These are phyloP conservation scores for Setophaga coronata DNA, from an alignment of 2,113 vertebrate genomes.

Conservation along the genomic window DNA sequence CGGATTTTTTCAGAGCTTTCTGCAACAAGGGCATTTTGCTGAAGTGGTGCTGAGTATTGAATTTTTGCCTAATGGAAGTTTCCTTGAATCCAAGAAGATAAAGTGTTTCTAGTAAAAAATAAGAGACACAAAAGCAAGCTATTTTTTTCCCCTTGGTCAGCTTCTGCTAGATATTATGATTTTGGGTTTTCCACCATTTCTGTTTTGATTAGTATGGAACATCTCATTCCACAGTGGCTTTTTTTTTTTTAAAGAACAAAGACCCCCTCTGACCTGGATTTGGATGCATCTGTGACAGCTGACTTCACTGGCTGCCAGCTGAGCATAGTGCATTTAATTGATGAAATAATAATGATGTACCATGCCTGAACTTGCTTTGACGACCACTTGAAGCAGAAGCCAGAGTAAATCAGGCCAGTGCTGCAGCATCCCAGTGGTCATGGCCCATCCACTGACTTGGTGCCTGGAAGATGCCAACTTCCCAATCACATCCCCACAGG, in stretches of 20 bases:
- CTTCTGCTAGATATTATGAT: background rate
- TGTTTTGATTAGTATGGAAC: constrained; percentile 34
- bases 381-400: constrained; percentile 62
- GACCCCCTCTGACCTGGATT: constrained; percentile 66
- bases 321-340: constrained; percentile 68
- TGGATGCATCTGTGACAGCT: constrained; percentile 63
- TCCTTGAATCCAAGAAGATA: constrained; percentile 23
- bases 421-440: background rate
- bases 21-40: background rate
- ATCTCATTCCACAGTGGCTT: background rate
- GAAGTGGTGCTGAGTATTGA: background rate
- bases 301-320: constrained; percentile 66
- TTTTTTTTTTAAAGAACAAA: constrained; percentile 48
- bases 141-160: background rate
- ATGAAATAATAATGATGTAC: constrained; percentile 75
- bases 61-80: constrained; percentile 37
- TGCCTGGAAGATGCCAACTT: background rate
- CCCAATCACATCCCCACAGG: background rate
- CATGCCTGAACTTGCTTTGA: constrained; percentile 62
- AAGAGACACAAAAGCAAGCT: background rate
- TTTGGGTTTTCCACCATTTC: constrained; percentile 25
- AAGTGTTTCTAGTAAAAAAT: background rate
- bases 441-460: background rate
- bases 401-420: constrained; percentile 30
- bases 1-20: background rate